Evolutionary conservation across 2,113 vertebrate genomes (phyloP), one percentile per base, ranked within the genome.

Genomic region (Otocyon megalotis): DNA sequence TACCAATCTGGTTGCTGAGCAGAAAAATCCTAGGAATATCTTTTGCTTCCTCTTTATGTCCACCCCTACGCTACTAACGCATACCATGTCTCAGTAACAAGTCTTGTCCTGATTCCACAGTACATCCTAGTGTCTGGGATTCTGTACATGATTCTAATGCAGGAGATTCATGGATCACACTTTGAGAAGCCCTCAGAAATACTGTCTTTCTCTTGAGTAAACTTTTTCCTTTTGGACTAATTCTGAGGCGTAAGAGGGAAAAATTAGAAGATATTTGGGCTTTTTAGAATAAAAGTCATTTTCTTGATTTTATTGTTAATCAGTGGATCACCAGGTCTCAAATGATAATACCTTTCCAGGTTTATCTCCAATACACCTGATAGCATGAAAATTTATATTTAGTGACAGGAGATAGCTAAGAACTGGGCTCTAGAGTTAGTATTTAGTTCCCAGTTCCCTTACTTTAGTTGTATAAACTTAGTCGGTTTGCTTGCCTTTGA

Each of bases 201-300:
- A 85, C 60, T 63, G 13, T 63, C 9, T 43, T 77, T 5, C 30
- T 89, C 12, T 90, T 77, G 74, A 82, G 72, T 89, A 65, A 69
- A 62, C 17, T 82, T 72, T 72, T 32, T 65, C 12, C 30, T 92
- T 43, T 90, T 56, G 69, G 24, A 87, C 56, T 87, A 62, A 58
- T 90, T 69, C 62, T 14, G 7, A 19, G 32, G 60, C 65, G 60
- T 13, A 53, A 84, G 35, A 79, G 37, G 19, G 28, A 79, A 86
- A 95, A 93, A 48, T 53, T 80, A 81, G 30, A 63, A 56, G 72
- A 37, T 67, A 16, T 16, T 93, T 8, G 48, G 53, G 30, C 32
- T 83, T 96, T 92, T 90, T 81, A 77, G 43, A 62, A 77, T 77
- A 93, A 89, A 95, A 26, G 3, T 77, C 4, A 28, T 71, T 76